Percentiles rank a stretch among this genome's conserved stretches.
These are phyloP conservation scores for Oreochromis tanganicae DNA, from an alignment of 2,113 vertebrate genomes.

Conservation along the genomic window DNA sequence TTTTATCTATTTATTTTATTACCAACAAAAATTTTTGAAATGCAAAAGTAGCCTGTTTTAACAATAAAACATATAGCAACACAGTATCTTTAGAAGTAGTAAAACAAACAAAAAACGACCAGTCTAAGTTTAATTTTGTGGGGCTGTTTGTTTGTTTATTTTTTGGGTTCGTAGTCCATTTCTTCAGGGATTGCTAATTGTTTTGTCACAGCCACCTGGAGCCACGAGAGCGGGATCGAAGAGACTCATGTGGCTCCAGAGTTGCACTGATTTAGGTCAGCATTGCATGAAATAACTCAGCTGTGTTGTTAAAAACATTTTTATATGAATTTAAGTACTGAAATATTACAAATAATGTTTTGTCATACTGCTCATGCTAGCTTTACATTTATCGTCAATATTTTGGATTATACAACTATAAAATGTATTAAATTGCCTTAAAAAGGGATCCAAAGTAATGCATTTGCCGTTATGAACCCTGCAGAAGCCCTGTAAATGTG, in stretches of 20 bases:
- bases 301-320: not conserved
- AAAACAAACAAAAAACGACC: not conserved
- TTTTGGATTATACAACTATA: not conserved
- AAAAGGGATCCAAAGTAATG: not conserved
- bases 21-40: accelerated
- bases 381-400: not conserved
- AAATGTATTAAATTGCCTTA: not conserved
- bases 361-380: not conserved
- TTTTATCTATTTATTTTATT: not conserved
- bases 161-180: not conserved
- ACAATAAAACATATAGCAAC: not conserved
- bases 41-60: not conserved
- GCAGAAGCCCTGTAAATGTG: not conserved
- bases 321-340: not conserved
- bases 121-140: not conserved
- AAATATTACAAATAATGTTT: not conserved
- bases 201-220: not conserved
- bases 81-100: not conserved
- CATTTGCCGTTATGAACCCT: not conserved
- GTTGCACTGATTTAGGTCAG: not conserved
- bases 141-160: accelerated
- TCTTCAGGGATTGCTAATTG: not conserved
- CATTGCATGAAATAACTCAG: not conserved
- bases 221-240: not conserved
- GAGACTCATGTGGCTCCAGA: not conserved